Conservation (phyloP, 2,797 vertebrate genomes). For the Leptoclinus maculatus region DNA sequence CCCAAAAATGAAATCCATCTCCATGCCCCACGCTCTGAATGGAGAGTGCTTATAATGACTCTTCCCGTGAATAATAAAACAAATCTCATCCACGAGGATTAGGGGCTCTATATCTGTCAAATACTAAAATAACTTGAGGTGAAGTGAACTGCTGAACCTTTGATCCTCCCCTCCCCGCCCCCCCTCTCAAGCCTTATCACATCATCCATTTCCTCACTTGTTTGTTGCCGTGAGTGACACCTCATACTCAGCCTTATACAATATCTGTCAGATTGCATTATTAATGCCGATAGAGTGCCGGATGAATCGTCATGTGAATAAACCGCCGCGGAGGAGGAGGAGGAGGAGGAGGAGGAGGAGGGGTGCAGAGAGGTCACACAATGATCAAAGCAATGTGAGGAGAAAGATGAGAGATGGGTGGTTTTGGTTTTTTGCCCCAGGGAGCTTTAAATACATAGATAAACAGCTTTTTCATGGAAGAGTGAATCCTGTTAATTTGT, state of each 20-base stretch:
- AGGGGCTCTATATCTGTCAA: slow-evolving; percentile 42
- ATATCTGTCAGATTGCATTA: slow-evolving; percentile 64
- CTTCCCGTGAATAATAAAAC: not conserved
- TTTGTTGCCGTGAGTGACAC: slow-evolving; percentile 59
- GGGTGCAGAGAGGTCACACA: slow-evolving; percentile 44
- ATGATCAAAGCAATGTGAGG: slow-evolving; percentile 48
- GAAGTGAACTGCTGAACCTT: slow-evolving; percentile 59
- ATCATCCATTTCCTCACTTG: slow-evolving; percentile 54
- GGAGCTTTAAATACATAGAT: slow-evolving; percentile 48
- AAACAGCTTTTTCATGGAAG: slow-evolving; percentile 63
- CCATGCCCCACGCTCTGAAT: slow-evolving; percentile 7
- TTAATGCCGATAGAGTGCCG: slow-evolving; percentile 52
- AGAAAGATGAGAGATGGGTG: slow-evolving; percentile 46
- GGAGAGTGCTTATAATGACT: slow-evolving; percentile 14
- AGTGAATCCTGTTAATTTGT: slow-evolving; percentile 68
- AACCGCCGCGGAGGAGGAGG: slow-evolving; percentile 7
- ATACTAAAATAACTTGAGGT: slow-evolving; percentile 56
- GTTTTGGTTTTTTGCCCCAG: slow-evolving; percentile 5
- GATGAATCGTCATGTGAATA: slow-evolving; percentile 47
- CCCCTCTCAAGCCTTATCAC: slow-evolving; percentile 48
- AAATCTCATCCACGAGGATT: slow-evolving; percentile 30
- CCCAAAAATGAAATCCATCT: slow-evolving; percentile 22
- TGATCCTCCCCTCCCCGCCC: slow-evolving; percentile 44
- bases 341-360: not conserved
- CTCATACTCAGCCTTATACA: slow-evolving; percentile 42